Percentiles rank a stretch among this genome's conserved stretches.
phyloP scores from a whole-genome alignment of 2,888 invertebrate genomes.

The Aelia acuminata region DNA sequence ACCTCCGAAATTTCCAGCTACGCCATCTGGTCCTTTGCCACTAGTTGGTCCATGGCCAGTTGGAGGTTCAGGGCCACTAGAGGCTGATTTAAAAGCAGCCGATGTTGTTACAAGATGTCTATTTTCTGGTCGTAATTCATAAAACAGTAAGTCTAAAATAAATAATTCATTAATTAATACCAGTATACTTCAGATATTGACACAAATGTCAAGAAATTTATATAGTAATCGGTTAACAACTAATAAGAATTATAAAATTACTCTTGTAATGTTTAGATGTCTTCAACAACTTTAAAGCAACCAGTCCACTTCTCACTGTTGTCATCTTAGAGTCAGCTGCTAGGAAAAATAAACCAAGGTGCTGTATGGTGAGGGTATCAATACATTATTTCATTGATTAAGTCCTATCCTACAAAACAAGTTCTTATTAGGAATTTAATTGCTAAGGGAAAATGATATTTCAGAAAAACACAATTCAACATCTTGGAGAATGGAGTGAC shows the following conservation, averaged over 20 bases:
- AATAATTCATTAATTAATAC: neutral
- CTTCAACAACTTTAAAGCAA: slow-evolving; percentile 69
- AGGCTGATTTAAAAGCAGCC: slow-evolving; percentile 32
- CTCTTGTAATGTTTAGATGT: slow-evolving; percentile 60
- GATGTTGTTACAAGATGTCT: slow-evolving; percentile 50
- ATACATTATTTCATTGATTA: slow-evolving; percentile 36
- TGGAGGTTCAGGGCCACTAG: slow-evolving; percentile 52
- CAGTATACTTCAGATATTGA: neutral
- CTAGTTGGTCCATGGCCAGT: neutral
- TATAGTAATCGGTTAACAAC: neutral
- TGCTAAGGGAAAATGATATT: neutral
- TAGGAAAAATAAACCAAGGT: slow-evolving; percentile 49
- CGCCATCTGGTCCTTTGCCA: slow-evolving; percentile 47
- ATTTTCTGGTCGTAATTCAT: slow-evolving; percentile 45
- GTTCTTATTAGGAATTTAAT: neutral
- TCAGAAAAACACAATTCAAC: neutral
- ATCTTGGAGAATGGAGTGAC: neutral
- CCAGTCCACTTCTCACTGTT: slow-evolving; percentile 70
- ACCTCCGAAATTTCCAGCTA: slow-evolving; percentile 25
- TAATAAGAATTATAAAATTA: slow-evolving; percentile 39
- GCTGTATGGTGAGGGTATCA: neutral
- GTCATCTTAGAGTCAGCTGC: slow-evolving; percentile 67
- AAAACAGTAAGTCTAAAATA: slow-evolving; percentile 53
- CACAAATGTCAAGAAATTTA: neutral
- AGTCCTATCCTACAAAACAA: slow-evolving; percentile 24